Base-by-base conservation (phyloP, 2,888 invertebrate species). In the Heteromurus nitidus region DNA sequence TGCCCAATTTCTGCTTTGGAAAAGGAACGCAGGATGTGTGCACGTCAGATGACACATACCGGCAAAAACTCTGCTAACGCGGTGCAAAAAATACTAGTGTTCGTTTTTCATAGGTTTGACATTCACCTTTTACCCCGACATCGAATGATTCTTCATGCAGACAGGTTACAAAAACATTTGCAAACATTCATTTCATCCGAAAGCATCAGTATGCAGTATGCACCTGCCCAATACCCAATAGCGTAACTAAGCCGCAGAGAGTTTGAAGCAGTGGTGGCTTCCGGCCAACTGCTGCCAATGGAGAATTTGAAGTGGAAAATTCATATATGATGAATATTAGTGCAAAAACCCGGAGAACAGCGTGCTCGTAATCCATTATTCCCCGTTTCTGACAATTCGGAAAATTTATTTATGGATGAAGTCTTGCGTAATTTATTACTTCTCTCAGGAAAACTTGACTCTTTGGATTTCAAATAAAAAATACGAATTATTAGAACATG, bases 351-450 rank as follows among this genome's bases (percentile, higher is more conserved):
- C 50, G 20, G 7, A n/a, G 20, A 9, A 22, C 20, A 50, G 36
- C 13, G 36, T 9, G 36, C 13, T 36, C 36, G 26, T 36, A 65
- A 73, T 73, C 55, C 67, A 73, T 73, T 73, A 80, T 73, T 73
- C 67, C 30, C 65, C 73, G 73, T 80, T 80, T 80, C 72, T 80
- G 72, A 67, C 58, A 60, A 80, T 67, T 80, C 24, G 72, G 73
- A 67, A 80, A 80, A 80, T 73, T 73, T 80, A 80, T 80, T 72
- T 73, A 73, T 67, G 67, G 80, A 60, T 60, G 80, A 80, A 80
- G 80, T 73, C 80, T 65, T 72, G 65, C 65, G 73, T 73, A 80
- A 80, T 73, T 80, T 80, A 80, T 79, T 64, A 70, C 42, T 62
- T 31, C 11, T n/a, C 36, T 2, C 31, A 18, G 26, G 26, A 26